These are phyloP conservation scores for Neelides sp. DNA, from an alignment of 1,140 invertebrate species.

Conservation along the genomic window DNA sequence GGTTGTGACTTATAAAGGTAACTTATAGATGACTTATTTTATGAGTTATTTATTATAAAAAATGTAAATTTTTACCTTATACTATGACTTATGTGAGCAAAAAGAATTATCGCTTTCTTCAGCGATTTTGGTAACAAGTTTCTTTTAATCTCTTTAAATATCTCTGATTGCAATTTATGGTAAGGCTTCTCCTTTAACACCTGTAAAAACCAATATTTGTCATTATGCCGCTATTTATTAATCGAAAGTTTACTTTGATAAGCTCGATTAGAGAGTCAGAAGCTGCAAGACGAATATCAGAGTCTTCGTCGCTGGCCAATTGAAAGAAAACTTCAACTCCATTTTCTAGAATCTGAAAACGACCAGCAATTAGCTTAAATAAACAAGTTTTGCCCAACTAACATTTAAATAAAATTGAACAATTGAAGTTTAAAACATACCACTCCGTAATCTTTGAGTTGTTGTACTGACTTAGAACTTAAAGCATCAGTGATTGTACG, in stretches of 20 bases:
- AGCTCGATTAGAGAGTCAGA: constrained; percentile 72
- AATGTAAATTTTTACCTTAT: too few species aligned
- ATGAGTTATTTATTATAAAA: too few species aligned
- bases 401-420: background rate
- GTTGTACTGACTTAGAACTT: constrained; percentile 15
- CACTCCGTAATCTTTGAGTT: constrained; percentile 20
- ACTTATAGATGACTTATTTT: constrained; percentile 4
- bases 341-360: constrained; percentile 46
- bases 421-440: constrained; percentile 8
- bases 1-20: background rate
- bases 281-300: constrained; percentile 62
- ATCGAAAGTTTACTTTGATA: too few species aligned
- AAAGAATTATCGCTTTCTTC: constrained; percentile 56
- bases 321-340: constrained; percentile 57
- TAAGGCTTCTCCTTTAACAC: constrained; percentile 17
- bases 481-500: constrained; percentile 26
- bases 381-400: background rate
- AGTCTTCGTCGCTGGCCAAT: constrained; percentile 60
- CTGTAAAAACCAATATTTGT: too few species aligned
- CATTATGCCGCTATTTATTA: too few species aligned
- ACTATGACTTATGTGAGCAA: constrained; percentile 53
- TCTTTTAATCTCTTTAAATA: constrained; percentile 67
- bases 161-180: constrained; percentile 54
- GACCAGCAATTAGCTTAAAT: background rate
- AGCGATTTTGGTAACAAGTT: constrained; percentile 53